Evolutionary conservation across 1,140 invertebrate species (phyloP).

Genomic region (Pseudomyrmex flavicornis): DNA sequence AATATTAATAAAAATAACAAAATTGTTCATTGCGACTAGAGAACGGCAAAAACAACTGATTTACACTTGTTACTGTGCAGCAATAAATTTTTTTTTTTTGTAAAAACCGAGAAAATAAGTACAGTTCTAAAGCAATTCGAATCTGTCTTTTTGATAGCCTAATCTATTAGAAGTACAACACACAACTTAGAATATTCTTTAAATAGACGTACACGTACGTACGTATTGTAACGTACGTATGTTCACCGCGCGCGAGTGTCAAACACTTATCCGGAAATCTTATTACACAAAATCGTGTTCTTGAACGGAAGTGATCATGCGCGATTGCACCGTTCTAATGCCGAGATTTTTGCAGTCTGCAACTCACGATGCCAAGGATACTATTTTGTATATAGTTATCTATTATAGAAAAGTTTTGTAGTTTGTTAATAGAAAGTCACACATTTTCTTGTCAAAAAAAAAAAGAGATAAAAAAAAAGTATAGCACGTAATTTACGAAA

Average conservation of each 20-base stretch:
- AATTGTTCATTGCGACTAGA: not conserved
- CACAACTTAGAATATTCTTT: slow-evolving; percentile 43
- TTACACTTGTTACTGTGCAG: not conserved
- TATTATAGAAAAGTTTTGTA: slow-evolving; percentile 54
- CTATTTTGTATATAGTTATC: slow-evolving; percentile 63
- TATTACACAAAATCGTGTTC: slow-evolving; percentile 35
- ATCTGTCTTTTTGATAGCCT: slow-evolving; percentile 22
- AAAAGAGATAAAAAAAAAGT: not conserved
- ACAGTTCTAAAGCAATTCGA: slow-evolving; percentile 38
- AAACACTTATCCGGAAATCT: slow-evolving; percentile 21
- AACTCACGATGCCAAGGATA: slow-evolving; percentile 61
- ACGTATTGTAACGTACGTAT: slow-evolving; percentile 32
- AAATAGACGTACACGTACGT: slow-evolving; percentile 14
- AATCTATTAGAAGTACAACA: slow-evolving; percentile 25
- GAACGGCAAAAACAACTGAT: not conserved
- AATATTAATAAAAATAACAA: not conserved
- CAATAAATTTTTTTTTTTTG: slow-evolving; percentile 29
- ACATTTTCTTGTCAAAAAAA: slow-evolving; percentile 38
- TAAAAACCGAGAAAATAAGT: slow-evolving; percentile 8
- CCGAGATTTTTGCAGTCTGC: slow-evolving; percentile 26
- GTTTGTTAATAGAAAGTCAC: slow-evolving; percentile 57
- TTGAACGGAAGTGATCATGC: slow-evolving; percentile 20
- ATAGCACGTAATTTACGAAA: not conserved
- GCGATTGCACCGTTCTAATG: slow-evolving; percentile 18
- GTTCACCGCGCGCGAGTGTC: slow-evolving; percentile 22